These are phyloP conservation scores for Coturnix japonica DNA, from an alignment of 2,113 vertebrate species.

Conservation along the genomic window DNA sequence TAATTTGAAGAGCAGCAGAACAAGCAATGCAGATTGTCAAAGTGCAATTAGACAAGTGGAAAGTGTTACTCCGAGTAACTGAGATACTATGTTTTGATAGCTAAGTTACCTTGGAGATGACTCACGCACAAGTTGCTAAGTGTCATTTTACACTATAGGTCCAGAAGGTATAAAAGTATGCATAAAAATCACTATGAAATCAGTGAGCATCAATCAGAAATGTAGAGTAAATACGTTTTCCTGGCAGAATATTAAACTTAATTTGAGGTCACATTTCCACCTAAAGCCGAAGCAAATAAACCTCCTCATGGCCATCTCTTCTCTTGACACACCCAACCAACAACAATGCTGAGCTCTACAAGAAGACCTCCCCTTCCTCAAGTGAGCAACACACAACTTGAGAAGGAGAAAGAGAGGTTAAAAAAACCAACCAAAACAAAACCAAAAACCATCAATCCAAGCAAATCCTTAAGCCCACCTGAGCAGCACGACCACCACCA, in stretches of 20 bases:
- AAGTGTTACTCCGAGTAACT: conserved; percentile 50
- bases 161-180: not conserved
- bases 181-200: conserved; percentile 10
- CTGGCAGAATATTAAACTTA: not conserved
- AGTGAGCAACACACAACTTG: not conserved
- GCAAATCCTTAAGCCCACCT: conserved; percentile 30
- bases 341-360: not conserved
- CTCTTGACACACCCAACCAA: not conserved
- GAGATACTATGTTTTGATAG: conserved; percentile 63
- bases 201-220: not conserved
- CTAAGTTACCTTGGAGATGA: conserved; percentile 25
- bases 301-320: not conserved
- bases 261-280: not conserved
- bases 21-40: conserved; percentile 33
- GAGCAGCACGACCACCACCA: not conserved
- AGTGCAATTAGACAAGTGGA: conserved; percentile 46
- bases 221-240: not conserved
- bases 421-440: not conserved
- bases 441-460: not conserved
- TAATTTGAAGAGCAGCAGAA: not conserved
- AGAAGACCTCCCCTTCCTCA: not conserved
- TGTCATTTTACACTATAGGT: not conserved
- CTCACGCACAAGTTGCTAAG: not conserved
- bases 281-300: not conserved
- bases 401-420: not conserved